These are phyloP conservation scores for Cephonodes hylas DNA, from an alignment of 2,888 invertebrate genomes.

Conservation along the genomic window DNA sequence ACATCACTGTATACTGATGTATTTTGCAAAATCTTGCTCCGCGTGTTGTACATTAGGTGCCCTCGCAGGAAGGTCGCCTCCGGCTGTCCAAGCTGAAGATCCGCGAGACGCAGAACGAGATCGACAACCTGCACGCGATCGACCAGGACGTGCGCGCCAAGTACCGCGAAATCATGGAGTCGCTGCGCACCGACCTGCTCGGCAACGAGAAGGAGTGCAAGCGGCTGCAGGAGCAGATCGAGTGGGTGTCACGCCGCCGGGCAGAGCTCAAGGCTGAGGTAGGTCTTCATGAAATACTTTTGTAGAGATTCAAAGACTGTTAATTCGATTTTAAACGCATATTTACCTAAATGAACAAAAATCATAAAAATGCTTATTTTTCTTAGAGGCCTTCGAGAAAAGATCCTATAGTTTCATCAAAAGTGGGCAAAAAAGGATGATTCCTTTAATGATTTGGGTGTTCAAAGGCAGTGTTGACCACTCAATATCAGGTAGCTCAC, in stretches of 20 bases:
- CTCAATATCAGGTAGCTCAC: no score
- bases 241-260: conserved; percentile 67
- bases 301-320: no score
- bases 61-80: conserved; percentile 64
- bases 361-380: no score
- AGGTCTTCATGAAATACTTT: neutral
- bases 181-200: conserved; percentile 54
- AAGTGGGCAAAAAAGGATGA: no score
- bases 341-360: no score
- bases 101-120: conserved; percentile 69
- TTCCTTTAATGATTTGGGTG: no score
- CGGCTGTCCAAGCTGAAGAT: conserved; percentile 70
- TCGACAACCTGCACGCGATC: conserved; percentile 68
- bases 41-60: neutral
- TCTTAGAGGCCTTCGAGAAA: no score
- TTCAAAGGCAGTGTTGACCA: no score
- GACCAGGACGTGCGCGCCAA: conserved; percentile 56
- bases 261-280: conserved; percentile 71
- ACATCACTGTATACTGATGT: no score
- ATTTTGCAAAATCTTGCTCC: neutral
- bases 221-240: conserved; percentile 71
- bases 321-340: no score
- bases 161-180: conserved; percentile 66
- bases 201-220: conserved; percentile 68
- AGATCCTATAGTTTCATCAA: no score